These are phyloP conservation scores for Heliothis subflexa DNA, from an alignment of 1,140 invertebrate genomes.

Conservation along the genomic window DNA sequence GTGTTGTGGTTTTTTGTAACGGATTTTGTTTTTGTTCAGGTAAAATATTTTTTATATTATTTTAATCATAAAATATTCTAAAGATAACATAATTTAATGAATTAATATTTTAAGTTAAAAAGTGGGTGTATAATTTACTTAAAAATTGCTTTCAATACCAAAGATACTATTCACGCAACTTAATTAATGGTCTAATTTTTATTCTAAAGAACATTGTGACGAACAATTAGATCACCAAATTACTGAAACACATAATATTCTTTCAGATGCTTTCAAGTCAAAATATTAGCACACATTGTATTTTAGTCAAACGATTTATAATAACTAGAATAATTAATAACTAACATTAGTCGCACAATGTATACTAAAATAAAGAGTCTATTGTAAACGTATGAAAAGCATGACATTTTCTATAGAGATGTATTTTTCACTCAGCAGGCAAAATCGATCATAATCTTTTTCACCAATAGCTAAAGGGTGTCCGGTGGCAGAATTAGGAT, in stretches of 20 bases:
- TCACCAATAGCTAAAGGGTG: not conserved
- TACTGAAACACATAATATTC: constrained; percentile 3
- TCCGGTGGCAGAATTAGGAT: no score
- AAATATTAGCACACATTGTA: not conserved
- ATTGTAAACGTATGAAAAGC: constrained; percentile 9
- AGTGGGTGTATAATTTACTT: no score
- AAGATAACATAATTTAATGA: no score
- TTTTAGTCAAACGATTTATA: constrained; percentile 9
- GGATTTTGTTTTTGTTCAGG: constrained; percentile 8
- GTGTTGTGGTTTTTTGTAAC: constrained; percentile 21
- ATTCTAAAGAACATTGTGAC: not conserved
- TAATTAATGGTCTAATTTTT: not conserved
- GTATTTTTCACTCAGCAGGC: not conserved
- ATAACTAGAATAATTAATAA: not conserved
- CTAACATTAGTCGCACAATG: constrained; percentile 5
- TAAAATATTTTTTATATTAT: not conserved
- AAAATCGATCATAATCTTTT: not conserved
- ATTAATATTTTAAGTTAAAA: no score
- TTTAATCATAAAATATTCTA: not conserved
- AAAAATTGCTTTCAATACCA: no score
- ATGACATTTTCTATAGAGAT: not conserved
- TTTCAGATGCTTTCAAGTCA: constrained; percentile 2
- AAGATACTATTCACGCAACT: not conserved
- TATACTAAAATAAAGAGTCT: not conserved
- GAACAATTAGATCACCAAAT: constrained; percentile 3